A percentile compares a stretch with the other conserved stretches of the same genome.
phyloP scores from a whole-genome alignment of 2,797 vertebrate genomes.

The Syndactyla subalaris region DNA sequence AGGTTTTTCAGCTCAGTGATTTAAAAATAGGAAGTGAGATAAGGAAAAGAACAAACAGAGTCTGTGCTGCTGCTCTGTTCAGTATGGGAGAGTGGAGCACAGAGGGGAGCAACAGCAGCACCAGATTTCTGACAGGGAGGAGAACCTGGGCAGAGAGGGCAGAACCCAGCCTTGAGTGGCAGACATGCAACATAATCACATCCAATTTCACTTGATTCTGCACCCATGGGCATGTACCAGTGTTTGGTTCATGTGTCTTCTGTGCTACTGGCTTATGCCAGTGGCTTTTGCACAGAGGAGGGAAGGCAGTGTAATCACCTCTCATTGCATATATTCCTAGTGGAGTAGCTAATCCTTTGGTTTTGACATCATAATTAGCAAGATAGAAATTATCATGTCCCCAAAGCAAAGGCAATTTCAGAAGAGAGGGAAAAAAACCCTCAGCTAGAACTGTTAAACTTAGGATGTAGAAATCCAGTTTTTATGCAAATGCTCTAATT shows the following conservation, averaged over 20 bases:
- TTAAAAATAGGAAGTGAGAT: neutral
- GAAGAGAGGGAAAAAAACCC: neutral
- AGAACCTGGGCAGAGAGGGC: neutral
- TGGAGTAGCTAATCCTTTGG: neutral
- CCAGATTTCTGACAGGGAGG: rapidly evolving
- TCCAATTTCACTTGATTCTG: neutral
- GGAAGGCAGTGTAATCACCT: neutral
- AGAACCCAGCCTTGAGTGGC: too few relatives aligned
- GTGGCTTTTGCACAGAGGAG: neutral
- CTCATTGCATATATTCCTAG: neutral
- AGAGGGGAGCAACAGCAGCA: rapidly evolving
- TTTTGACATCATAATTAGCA: neutral
- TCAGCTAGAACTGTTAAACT: neutral
- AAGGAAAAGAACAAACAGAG: neutral
- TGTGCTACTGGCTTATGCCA: neutral
- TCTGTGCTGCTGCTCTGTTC: neutral
- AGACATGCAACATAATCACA: neutral
- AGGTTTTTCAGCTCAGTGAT: neutral
- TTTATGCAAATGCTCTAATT: slow-evolving; percentile 1
- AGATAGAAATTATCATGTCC: neutral
- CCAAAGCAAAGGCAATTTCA: neutral
- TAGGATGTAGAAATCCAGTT: neutral
- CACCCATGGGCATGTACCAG: rapidly evolving
- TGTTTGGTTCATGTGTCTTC: neutral
- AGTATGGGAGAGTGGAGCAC: rapidly evolving